These are phyloP conservation scores for Aleiodes testaceus DNA, from an alignment of 2,888 invertebrate species.

Conservation along the genomic window DNA sequence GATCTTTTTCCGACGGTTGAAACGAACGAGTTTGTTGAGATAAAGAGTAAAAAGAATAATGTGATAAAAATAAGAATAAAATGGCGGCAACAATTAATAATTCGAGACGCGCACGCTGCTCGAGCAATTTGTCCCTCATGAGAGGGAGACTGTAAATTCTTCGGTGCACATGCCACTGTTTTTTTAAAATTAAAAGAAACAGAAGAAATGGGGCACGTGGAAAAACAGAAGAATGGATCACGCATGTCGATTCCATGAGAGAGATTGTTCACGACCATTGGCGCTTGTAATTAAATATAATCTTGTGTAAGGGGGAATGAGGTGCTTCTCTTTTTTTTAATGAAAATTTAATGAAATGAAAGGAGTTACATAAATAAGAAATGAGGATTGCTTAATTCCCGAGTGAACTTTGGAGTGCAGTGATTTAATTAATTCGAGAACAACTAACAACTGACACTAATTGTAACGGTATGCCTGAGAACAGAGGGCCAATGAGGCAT, in stretches of 20 bases:
- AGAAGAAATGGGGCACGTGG: not conserved
- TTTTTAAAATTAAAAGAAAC: not conserved
- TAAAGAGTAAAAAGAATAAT: conserved; percentile 16
- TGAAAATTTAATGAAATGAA: not conserved
- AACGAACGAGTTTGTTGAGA: conserved; percentile 29
- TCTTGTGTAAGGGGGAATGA: not conserved
- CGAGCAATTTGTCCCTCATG: conserved; percentile 67
- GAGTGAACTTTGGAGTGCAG: not conserved
- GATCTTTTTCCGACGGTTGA: conserved; percentile 40
- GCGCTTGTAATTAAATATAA: conserved; percentile 8
- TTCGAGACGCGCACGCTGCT: conserved; percentile 62
- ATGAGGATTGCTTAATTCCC: too few relatives aligned
- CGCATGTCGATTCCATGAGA: conserved; percentile 10
- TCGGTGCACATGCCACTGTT: conserved; percentile 43
- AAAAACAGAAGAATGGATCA: conserved; percentile 26
- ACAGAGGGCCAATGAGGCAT: conserved; percentile 51
- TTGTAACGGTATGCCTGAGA: conserved; percentile 62
- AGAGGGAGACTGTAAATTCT: conserved; percentile 59
- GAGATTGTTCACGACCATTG: not conserved
- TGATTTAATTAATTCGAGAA: not conserved
- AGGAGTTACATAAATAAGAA: too few relatives aligned
- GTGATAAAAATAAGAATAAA: conserved; percentile 44
- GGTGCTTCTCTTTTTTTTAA: too few relatives aligned
- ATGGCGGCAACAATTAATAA: conserved; percentile 67
- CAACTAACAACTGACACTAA: conserved; percentile 61